Percentiles rank a stretch among this genome's conserved stretches.
These are phyloP conservation scores for Cerceris ruficornis DNA, from an alignment of 2,888 invertebrate species.

Conservation along the genomic window DNA sequence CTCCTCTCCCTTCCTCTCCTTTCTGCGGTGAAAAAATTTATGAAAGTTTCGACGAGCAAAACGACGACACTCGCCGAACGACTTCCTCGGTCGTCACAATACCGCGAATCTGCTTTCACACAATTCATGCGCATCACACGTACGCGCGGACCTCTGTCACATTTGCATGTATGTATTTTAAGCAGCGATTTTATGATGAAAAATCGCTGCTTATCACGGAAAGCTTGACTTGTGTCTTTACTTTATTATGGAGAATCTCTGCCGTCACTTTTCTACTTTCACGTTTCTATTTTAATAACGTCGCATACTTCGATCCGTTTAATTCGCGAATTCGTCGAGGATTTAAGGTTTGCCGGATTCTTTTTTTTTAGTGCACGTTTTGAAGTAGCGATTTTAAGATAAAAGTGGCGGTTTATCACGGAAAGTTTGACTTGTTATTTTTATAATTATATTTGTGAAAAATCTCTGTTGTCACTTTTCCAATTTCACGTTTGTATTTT, in stretches of 20 bases:
- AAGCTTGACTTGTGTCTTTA: neutral
- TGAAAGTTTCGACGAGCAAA: slow-evolving; percentile 47
- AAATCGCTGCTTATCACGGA: neutral
- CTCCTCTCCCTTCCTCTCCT: neutral
- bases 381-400: no score
- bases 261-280: neutral
- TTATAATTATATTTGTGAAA: no score
- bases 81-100: slow-evolving; percentile 10
- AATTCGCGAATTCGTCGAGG: no score
- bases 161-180: slow-evolving; percentile 3
- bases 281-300: neutral
- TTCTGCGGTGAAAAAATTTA: slow-evolving; percentile 18
- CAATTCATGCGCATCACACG: slow-evolving; percentile 19
- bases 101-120: slow-evolving; percentile 46
- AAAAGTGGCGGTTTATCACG: no score
- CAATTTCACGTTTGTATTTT: no score
- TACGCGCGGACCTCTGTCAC: slow-evolving; percentile 3
- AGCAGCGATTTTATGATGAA: neutral
- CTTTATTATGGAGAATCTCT: neutral
- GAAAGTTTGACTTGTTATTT: no score
- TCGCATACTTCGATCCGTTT: no score
- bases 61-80: slow-evolving; percentile 25
- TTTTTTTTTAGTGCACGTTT: no score
- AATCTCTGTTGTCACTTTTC: no score
- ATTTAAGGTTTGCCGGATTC: no score